These are phyloP conservation scores for Sipha maydis DNA, from an alignment of 2,888 invertebrate genomes.

Conservation along the genomic window DNA sequence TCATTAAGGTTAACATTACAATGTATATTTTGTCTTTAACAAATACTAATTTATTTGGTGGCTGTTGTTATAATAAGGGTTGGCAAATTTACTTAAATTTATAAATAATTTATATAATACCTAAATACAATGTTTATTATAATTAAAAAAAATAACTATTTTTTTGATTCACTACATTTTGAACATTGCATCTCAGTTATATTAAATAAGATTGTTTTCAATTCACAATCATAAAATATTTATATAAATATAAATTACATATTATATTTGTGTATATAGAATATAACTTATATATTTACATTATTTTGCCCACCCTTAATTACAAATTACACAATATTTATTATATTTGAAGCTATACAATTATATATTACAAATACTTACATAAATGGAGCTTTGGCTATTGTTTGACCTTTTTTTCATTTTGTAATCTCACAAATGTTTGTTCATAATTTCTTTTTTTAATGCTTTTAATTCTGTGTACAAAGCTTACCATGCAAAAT, in stretches of 20 bases:
- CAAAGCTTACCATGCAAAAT: not conserved
- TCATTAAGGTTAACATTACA: constrained; percentile 57
- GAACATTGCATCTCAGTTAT: too few relatives aligned
- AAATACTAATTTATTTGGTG: constrained; percentile 25
- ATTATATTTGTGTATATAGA: too few relatives aligned
- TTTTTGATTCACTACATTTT: not conserved
- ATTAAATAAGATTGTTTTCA: too few relatives aligned
- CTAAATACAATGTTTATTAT: not conserved
- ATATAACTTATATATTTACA: not conserved
- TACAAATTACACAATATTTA: not conserved
- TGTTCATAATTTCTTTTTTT: not conserved
- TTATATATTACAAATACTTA: too few relatives aligned
- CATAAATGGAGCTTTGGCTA: too few relatives aligned
- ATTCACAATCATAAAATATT: too few relatives aligned
- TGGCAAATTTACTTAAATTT: not conserved
- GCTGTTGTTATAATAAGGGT: constrained; percentile 14
- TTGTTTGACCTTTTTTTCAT: not conserved
- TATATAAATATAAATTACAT: too few relatives aligned
- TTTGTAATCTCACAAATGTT: constrained; percentile 5
- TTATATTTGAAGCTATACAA: not conserved
- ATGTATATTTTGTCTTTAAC: constrained; percentile 29
- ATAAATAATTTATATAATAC: not conserved
- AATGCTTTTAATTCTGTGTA: constrained; percentile 7
- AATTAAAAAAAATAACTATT: not conserved
- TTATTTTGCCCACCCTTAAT: not conserved